Percentiles rank a stretch among this genome's conserved stretches.
These are phyloP conservation scores for Belonocnema kinseyi DNA, from an alignment of 1,140 invertebrate species.

Conservation along the genomic window DNA sequence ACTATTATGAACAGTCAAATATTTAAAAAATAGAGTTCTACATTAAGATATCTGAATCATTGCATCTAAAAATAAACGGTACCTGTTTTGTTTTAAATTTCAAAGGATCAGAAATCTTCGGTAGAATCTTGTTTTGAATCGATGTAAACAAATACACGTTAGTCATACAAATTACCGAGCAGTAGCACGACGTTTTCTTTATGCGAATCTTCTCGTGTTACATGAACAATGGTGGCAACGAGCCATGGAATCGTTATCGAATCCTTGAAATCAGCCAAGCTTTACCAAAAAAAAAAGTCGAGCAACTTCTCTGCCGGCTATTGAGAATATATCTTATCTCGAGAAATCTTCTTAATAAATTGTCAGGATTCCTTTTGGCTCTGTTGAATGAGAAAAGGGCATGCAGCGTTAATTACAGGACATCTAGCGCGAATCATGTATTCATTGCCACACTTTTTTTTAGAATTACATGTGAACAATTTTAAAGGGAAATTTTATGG, in stretches of 20 bases:
- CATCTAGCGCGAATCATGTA: no score
- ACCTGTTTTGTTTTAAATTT: no score
- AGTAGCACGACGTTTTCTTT: slow-evolving; percentile 30
- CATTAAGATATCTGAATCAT: no score
- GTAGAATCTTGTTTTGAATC: slow-evolving; percentile 56
- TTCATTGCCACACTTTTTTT: no score
- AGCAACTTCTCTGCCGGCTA: slow-evolving; percentile 49
- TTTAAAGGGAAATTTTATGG: no score
- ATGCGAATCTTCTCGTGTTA: slow-evolving; percentile 1
- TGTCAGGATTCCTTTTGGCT: slow-evolving; percentile 50
- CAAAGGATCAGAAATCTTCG: slow-evolving; percentile 42
- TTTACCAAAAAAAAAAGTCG: slow-evolving; percentile 39
- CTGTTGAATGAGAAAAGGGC: background rate
- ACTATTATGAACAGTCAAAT: no score
- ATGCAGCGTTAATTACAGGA: no score
- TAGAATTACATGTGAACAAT: no score
- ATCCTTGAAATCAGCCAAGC: slow-evolving; percentile 47
- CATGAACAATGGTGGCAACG: slow-evolving; percentile 35
- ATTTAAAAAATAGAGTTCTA: no score
- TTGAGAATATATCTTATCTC: slow-evolving; percentile 55
- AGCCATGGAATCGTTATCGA: slow-evolving; percentile 52
- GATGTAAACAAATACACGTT: slow-evolving; percentile 54
- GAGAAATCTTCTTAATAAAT: slow-evolving; percentile 63
- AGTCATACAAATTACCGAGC: slow-evolving; percentile 56
- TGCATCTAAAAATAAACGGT: no score